Base-by-base conservation (phyloP, 2,113 vertebrate species). In the Lampris incognitus region DNA sequence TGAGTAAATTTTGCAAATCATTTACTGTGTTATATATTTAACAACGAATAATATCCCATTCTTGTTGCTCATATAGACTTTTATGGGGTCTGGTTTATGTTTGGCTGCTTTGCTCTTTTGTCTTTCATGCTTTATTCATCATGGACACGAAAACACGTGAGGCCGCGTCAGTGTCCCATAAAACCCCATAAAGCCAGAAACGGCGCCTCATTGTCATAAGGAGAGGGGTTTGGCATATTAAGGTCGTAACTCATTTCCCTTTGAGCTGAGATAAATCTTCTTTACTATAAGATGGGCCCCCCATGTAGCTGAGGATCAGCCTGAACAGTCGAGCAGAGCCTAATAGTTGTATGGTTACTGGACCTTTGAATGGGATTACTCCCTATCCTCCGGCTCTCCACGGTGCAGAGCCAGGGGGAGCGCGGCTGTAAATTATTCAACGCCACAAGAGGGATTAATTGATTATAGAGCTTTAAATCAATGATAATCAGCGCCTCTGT, bases 391-490 rank as follows among this genome's bases (percentile, higher is more conserved):
- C n/a, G 64, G 54, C 62, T 66, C 56, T 62, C 49, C 3, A 37
- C 60, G 58, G 72, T 58, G 60, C 9, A 63, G 24, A 1, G 4
- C 36, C 9, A 4, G 49, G 50, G 62, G 66, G n/a, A 44, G 66
- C 58, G 24, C 72, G 11, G 56, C 13, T 74, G 37, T 87, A 69
- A 82, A 76, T 84, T 76, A 87, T 87, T 89, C 78, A 78, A 40
- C 69, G 66, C 64, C 49, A 73, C 66, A 42, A 67, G 76, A 65
- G 48, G 74, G 85, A 92, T 89, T 85, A 86, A 88, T 83, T 88
- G 86, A 89, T 87, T 86, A 90, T 84, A 84, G 83, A 77, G 86
- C 73, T 79, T 78, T 59, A 67, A 83, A 88, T 88, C 89, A 86
- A 88, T 88, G 71, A 71, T 90, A 80, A 87, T 90, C 79, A 88